Base-by-base conservation (phyloP, 2,888 invertebrate genomes). In the Aspidiotus rigidus region DNA sequence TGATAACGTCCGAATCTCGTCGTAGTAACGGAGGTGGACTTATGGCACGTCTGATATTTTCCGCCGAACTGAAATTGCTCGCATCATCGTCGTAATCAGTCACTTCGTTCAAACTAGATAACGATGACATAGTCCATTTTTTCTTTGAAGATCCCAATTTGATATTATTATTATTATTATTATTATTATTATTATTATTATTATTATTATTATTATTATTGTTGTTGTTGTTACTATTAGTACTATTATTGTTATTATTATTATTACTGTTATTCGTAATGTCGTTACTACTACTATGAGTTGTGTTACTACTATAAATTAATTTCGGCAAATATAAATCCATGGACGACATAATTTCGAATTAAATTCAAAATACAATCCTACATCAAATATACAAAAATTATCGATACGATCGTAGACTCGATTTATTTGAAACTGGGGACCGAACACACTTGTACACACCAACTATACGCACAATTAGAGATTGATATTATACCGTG, bases 1-100 rank as follows among this genome's bases (percentile, higher is more conserved):
- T 77, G 75, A 77, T 81, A 77, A 75, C 81, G 74, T 77, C 78
- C 72, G 78, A 77, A 74, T 78, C 75, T 16, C 78, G 74, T 7
- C 78, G 76, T 41, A 71, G 62, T 49, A 71, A 56, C 17, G 61
- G 67, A 62, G 28, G 72, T 70, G 71, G 72, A 70, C 62, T 74
- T 72, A 70, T 73, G 72, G 62, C 71, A 69, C 57, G 59, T 2
- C 72, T 64, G 15, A 71, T 60, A 61, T 72, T 69, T 49, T 71
- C 71, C 17, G 69, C 57, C 59, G 60, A 62, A 49, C 60, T 64
- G 44, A 72, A 16, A 62, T 69, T 53, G 59, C 66, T 62, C 41
- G 63, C 67, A 53, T 64, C 59, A 11, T 56, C 53, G 62, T 71
- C 70, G 62, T 71, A 70, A 64, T 72, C 71, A 49, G 72, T 71